Conservation (phyloP, 2,797 vertebrate species). For the Sus cebifrons region DNA sequence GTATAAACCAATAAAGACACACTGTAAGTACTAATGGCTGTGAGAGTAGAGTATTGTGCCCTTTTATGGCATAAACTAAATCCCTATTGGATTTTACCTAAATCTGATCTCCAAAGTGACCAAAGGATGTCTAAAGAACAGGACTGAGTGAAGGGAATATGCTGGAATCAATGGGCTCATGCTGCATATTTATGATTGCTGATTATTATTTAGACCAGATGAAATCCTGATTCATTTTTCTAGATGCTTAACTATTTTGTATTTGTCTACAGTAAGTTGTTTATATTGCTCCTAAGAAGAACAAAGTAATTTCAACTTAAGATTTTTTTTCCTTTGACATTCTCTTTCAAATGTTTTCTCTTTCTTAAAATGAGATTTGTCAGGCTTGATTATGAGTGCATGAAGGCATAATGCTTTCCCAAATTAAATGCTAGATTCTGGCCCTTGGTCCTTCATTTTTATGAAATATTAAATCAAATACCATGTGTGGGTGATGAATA, state of each 20-base stretch:
- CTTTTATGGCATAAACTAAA: not conserved
- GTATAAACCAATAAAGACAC: no score
- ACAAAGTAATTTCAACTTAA: not conserved
- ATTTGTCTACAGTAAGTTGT: not conserved
- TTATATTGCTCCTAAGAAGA: not conserved
- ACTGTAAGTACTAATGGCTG: no score
- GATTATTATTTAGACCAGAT: not conserved
- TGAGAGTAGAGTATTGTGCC: not conserved
- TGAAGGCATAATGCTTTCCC: not conserved
- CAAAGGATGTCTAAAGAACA: not conserved
- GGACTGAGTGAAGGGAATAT: accelerated
- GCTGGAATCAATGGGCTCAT: no score
- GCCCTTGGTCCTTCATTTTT: not conserved
- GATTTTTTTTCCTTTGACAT: conserved; percentile 4
- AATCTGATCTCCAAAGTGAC: not conserved
- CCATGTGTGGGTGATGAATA: not conserved
- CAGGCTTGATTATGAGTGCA: not conserved
- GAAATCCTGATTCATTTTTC: not conserved
- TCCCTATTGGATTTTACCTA: not conserved
- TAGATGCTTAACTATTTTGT: not conserved
- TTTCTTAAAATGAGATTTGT: conserved; percentile 8
- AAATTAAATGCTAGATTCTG: conserved; percentile 30
- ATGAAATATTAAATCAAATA: not conserved
- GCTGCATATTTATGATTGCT: no score
- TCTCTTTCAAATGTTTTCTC: not conserved